Percentiles rank a stretch among this genome's conserved stretches.
These are phyloP conservation scores for Aphodius granarius DNA, from an alignment of 2,888 invertebrate species.

Conservation along the genomic window DNA sequence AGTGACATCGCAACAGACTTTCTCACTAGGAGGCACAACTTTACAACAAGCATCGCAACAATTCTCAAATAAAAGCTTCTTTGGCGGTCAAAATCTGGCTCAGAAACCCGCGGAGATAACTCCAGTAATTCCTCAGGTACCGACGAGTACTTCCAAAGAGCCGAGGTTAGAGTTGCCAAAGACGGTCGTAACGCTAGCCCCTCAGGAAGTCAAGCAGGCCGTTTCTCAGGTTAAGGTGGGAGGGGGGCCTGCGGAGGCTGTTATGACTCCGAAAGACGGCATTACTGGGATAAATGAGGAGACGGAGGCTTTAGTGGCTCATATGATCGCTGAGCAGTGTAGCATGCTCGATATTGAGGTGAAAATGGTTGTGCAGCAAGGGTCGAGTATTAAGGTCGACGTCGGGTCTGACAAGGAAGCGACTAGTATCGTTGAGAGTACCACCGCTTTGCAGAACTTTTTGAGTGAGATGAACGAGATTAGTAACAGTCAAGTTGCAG, in stretches of 20 bases:
- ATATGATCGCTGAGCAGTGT: slow-evolving; percentile 67
- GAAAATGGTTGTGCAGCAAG: slow-evolving; percentile 61
- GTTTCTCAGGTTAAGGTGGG: not conserved
- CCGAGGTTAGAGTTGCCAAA: not conserved
- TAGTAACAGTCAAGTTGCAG: slow-evolving; percentile 61
- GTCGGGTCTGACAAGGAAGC: slow-evolving; percentile 64
- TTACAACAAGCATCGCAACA: slow-evolving; percentile 1
- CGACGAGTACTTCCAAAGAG: too few relatives aligned
- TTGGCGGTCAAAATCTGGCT: not conserved
- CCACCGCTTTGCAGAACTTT: slow-evolving; percentile 62
- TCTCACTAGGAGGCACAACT: not conserved
- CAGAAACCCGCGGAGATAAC: not conserved
- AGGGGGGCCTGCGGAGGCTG: not conserved
- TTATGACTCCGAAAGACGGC: not conserved
- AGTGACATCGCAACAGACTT: not conserved
- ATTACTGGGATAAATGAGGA: slow-evolving; percentile 36
- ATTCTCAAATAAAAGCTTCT: not conserved
- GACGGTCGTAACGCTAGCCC: not conserved
- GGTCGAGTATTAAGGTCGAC: slow-evolving; percentile 57
- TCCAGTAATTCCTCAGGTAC: not conserved
- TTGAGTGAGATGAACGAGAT: slow-evolving; percentile 64
- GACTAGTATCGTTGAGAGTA: slow-evolving; percentile 55
- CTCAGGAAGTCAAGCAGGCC: not conserved
- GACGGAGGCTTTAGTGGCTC: slow-evolving; percentile 54
- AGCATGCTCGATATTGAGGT: slow-evolving; percentile 68